Conservation (phyloP, 2,888 invertebrate genomes). For the Nebria brevicollis region DNA sequence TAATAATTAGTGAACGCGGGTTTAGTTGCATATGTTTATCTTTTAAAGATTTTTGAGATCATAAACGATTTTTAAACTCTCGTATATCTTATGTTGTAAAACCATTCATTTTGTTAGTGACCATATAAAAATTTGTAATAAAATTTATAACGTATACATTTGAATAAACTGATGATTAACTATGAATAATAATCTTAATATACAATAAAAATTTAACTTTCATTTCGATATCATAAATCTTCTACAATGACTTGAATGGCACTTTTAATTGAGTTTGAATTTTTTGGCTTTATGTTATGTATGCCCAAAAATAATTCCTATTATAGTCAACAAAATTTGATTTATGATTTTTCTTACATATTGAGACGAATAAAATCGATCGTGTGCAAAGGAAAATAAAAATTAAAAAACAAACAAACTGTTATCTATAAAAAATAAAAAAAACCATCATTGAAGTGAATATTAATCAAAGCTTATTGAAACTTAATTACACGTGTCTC, state of each 20-base stretch:
- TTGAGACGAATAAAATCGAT: too few species aligned
- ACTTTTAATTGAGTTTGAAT: too few species aligned
- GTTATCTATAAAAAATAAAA: too few species aligned
- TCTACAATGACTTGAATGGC: background rate
- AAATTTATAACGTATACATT: background rate
- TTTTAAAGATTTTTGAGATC: background rate
- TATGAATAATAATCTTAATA: background rate
- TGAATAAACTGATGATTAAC: too few species aligned
- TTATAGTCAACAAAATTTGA: too few species aligned
- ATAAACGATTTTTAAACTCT: background rate
- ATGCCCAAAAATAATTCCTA: too few species aligned
- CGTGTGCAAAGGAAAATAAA: too few species aligned
- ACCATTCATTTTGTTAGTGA: background rate
- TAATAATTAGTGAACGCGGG: background rate
- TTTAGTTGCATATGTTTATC: background rate
- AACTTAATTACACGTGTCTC: background rate
- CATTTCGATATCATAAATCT: background rate
- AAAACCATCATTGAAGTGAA: background rate
- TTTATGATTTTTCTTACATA: too few species aligned
- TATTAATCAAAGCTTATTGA: background rate
- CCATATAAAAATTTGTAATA: background rate
- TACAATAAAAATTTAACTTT: background rate
- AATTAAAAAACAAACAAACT: too few species aligned
- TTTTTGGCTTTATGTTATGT: too few species aligned
- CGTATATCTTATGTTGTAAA: background rate